Base-by-base conservation (phyloP, 1,140 invertebrate genomes). In the Phenacoccus solenopsis region DNA sequence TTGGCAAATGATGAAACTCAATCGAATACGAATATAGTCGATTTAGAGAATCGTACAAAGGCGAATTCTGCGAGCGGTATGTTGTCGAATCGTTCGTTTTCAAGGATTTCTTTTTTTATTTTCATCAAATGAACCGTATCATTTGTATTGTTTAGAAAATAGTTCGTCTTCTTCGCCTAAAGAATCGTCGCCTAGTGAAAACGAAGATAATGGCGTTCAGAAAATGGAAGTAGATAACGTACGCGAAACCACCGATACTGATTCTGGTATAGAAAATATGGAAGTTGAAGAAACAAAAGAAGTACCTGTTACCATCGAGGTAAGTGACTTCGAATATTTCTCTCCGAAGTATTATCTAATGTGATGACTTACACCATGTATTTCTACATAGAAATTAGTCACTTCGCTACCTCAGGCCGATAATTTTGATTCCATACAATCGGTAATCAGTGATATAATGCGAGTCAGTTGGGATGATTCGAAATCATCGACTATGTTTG, bases 261-360 rank as follows among this genome's bases (percentile, higher is more conserved):
- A 89, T 79, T 88, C 87, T 56, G 86, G 87, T 12, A 87, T 89
- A 76, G 88, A 88, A 77, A 88, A 85, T 75, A 90, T 88, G 87
- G 87, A 88, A 78, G 87, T 89, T 3, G 85, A 87, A 24, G 81
- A 83, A 70, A 76, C 76, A 2, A 79, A 82, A 69, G 72, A 73
- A 35, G 56, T 30, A 71, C 35, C 70, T 28, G 38, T 71, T 20
- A 49, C 28, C 28, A 35, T 59, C 16, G 67, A 59, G 68, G 68
- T 22, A 20, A 25, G 20, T 27, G 35, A 67, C 3, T n/a, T 25
- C 12, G 56, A 38, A 16, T 22, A 10, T 21, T 27, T n/a, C 28
- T 20, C 13, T 1, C 28, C 28, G 49, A 0, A 1, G 0, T 24
- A 13, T 2, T 1, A 27, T 25, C 25, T 28, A 67, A 28, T 61